Conservation (phyloP, 2,888 invertebrate species). For the Calliscelio sp. region DNA sequence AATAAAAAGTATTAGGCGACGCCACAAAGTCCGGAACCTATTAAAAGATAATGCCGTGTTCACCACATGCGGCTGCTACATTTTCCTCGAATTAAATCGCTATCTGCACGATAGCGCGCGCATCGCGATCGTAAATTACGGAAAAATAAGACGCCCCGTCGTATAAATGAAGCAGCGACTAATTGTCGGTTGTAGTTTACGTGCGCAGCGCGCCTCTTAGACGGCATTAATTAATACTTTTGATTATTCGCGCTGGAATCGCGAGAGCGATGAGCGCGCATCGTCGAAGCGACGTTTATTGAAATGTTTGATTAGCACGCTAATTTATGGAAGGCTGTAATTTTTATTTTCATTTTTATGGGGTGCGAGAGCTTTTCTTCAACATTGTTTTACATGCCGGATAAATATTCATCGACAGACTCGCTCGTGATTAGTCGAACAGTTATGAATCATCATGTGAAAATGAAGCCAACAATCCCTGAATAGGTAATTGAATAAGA, state of each 20-base stretch:
- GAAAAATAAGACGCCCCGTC: conserved; percentile 69
- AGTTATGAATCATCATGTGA: conserved; percentile 63
- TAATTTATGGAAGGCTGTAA: conserved; percentile 37
- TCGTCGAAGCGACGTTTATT: conserved; percentile 37
- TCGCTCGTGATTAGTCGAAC: conserved; percentile 47
- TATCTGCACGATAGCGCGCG: conserved; percentile 67
- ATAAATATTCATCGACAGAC: conserved; percentile 62
- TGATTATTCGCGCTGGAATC: conserved; percentile 39
- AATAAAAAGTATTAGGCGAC: conserved; percentile 73
- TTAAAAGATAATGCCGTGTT: conserved; percentile 73
- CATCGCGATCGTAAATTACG: conserved; percentile 68
- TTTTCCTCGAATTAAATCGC: conserved; percentile 73
- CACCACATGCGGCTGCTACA: conserved; percentile 62
- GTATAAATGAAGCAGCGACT: conserved; percentile 64
- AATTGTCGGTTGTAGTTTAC: conserved; percentile 60
- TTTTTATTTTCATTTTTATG: conserved; percentile 62
- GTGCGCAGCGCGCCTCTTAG: conserved; percentile 26
- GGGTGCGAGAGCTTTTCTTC: conserved; percentile 50
- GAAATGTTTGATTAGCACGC: conserved; percentile 45
- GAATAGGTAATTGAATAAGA: conserved; percentile 67
- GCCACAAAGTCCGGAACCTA: conserved; percentile 75
- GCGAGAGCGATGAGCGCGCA: neutral
- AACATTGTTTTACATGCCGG: conserved; percentile 12
- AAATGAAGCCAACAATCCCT: conserved; percentile 63
- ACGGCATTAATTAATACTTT: conserved; percentile 54